Base-by-base conservation (phyloP, 2,113 vertebrate species). In the Rhinolophus ferrumequinum region DNA sequence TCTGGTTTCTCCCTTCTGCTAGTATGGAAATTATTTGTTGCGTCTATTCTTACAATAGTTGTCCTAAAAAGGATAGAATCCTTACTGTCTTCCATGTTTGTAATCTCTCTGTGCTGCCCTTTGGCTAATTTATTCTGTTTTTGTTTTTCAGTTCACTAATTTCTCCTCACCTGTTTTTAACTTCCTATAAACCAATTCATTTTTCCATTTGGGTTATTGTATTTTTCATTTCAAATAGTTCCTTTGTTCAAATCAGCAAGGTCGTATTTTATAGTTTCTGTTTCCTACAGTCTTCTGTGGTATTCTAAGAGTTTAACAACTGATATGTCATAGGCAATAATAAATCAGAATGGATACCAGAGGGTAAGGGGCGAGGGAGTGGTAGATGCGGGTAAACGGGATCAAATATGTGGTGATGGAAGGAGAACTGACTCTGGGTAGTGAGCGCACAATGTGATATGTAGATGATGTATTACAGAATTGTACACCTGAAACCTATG, bases 131-230 rank as follows among this genome's bases (percentile, higher is more conserved):
- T 54, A 54, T 35, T 81, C 14, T 54, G 50, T 88, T 50, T 77
- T 70, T 62, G 38, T 77, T 19, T 19, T 92, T 92, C 24, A 89
- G 12, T 50, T 64, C 24, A 88, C 47, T 94, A 22, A 66, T 91
- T 83, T 94, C 13, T 70, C 33, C 88, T 44, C 30, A 76, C 5
- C 11, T 47, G 19, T 81, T 87, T 91, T 56, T 56, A 72, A 77
- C 33, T 19, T 88, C 26, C 52, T 87, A 0, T 88, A 75, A 77
- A 38, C 24, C 7, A 69, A 24, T 67, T 18, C 9, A n/a, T 60
- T 69, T 81, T 91, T 81, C 69, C 58, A 91, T 82, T 88, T 70
- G n/a, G 6, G 33, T 96, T 79, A 52, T n/a, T 77, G 28, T 33
- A 21, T n/a, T 38, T 84, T 85, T 73, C 30, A 72, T 58, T 83